These are phyloP conservation scores for Gymnorhina tibicen DNA, from an alignment of 2,113 vertebrate species.

Conservation along the genomic window DNA sequence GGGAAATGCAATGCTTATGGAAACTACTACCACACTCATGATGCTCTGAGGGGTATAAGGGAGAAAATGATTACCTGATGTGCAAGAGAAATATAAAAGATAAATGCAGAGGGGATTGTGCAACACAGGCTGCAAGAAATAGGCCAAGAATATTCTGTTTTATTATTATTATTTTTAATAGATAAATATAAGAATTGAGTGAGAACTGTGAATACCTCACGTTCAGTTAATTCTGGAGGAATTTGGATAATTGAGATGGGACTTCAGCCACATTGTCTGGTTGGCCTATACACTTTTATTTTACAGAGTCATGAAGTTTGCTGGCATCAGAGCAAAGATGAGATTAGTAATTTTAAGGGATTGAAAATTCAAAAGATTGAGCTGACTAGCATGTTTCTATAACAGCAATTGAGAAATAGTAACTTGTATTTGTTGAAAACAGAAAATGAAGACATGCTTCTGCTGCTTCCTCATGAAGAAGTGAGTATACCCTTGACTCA, in stretches of 20 bases:
- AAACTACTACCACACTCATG: background rate
- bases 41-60: background rate
- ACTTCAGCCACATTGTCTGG: background rate
- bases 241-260: background rate
- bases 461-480: background rate
- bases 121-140: background rate
- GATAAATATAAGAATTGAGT: background rate
- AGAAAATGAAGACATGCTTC: background rate
- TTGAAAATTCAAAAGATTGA: background rate
- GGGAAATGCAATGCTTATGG: background rate
- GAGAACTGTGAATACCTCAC: background rate
- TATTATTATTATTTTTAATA: background rate
- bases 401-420: background rate
- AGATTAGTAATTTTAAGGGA: background rate
- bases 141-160: background rate
- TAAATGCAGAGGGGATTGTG: background rate
- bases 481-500: accelerated
- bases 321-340: background rate
- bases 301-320: background rate
- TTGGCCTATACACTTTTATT: background rate
- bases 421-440: background rate
- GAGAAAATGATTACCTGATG: background rate
- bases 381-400: background rate
- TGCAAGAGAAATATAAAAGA: background rate
- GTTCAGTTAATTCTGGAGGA: background rate